phyloP scores from a whole-genome alignment of 1,140 invertebrate genomes.

The Orchesella cincta region DNA sequence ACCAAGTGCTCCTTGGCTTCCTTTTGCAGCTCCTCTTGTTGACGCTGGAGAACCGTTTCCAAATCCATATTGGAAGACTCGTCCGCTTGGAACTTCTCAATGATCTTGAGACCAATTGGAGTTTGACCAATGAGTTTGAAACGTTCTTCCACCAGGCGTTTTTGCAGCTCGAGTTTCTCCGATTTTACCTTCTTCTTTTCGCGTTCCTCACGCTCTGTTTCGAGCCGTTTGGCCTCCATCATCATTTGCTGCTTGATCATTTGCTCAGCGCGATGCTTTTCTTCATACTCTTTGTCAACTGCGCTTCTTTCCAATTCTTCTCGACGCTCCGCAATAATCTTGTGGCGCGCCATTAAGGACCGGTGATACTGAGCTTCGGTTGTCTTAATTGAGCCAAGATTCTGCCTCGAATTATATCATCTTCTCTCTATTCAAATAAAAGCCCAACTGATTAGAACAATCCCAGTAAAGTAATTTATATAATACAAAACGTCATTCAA shows the following conservation, averaged over 20 bases:
- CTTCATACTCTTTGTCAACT: constrained; percentile 75
- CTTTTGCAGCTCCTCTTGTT: constrained; percentile 60
- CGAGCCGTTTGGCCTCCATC: constrained; percentile 83
- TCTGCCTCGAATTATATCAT: constrained; percentile 71
- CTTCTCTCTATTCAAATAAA: constrained; percentile 62
- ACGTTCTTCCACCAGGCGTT: constrained; percentile 79
- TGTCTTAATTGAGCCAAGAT: constrained; percentile 86
- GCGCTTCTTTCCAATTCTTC: constrained; percentile 82
- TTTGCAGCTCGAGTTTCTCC: constrained; percentile 67
- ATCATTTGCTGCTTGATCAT: constrained; percentile 73
- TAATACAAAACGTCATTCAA: neutral
- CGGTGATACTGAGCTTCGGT: constrained; percentile 84
- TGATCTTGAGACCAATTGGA: constrained; percentile 83
- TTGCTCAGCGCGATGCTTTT: constrained; percentile 80
- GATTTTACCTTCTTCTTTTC: constrained; percentile 68
- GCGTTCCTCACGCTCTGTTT: constrained; percentile 76
- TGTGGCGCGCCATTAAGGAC: constrained; percentile 82
- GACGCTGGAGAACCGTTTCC: constrained; percentile 57
- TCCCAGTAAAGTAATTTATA: neutral
- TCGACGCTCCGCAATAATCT: constrained; percentile 94
- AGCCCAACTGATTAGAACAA: constrained; percentile 1
- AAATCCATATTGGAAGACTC: constrained; percentile 84
- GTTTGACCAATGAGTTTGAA: constrained; percentile 88
- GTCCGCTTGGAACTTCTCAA: constrained; percentile 89
- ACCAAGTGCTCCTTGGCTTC: constrained; percentile 90